phyloP scores from a whole-genome alignment of 1,140 invertebrate genomes.

The Monomorium pharaonis region DNA sequence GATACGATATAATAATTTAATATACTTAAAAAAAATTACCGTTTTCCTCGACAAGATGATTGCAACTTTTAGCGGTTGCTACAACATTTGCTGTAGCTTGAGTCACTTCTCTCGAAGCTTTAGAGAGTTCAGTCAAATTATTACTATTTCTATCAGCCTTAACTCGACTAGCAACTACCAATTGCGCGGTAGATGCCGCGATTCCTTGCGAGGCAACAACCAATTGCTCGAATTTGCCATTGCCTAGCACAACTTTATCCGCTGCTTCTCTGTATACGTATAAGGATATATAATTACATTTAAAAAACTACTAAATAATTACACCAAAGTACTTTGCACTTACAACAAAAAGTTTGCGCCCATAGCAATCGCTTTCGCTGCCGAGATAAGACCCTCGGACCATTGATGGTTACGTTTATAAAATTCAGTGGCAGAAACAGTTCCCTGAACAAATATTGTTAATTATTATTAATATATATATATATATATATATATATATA shows the following conservation, averaged over 20 bases:
- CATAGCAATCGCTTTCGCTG: conserved; percentile 98
- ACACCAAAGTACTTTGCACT: conserved; percentile 79
- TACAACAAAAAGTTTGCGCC: conserved; percentile 97
- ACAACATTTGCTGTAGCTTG: conserved; percentile 96
- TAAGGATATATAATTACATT: not conserved
- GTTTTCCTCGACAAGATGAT: conserved; percentile 94
- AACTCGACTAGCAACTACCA: conserved; percentile 97
- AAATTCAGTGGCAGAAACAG: conserved; percentile 95
- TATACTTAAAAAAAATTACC: conserved; percentile 83
- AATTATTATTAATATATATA: no score
- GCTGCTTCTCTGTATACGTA: conserved; percentile 92
- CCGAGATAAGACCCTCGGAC: conserved; percentile 99
- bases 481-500: no score
- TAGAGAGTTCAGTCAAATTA: conserved; percentile 91
- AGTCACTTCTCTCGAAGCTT: conserved; percentile 95
- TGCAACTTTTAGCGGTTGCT: conserved; percentile 95
- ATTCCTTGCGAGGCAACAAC: conserved; percentile 99
- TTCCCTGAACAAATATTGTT: conserved; percentile 86
- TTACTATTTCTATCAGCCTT: conserved; percentile 94
- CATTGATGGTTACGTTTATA: conserved; percentile 99
- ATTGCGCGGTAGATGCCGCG: conserved; percentile 97
- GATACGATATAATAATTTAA: conserved; percentile 11
- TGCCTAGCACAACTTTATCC: conserved; percentile 95
- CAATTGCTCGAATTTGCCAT: conserved; percentile 96
- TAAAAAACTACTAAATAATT: not conserved